Base-by-base conservation (phyloP, 2,888 invertebrate species). In the Calliopum simillimum region DNA sequence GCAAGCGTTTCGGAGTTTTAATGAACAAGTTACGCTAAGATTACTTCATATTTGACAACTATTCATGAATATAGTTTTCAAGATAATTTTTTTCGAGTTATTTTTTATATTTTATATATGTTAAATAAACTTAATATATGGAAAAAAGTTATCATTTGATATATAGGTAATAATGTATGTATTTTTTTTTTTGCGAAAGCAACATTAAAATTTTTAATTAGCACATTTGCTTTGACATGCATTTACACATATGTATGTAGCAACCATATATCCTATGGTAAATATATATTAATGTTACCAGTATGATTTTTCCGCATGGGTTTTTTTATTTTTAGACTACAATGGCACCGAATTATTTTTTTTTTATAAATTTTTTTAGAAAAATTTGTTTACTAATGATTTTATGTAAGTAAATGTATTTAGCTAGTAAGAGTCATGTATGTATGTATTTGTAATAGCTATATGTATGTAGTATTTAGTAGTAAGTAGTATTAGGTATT, bases 251-350 rank as follows among this genome's bases (percentile, higher is more conserved):
- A 33, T n/a, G n/a, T n/a, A n/a, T n/a, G 33, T 5, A 25, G 25
- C 33, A 33, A 33, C 33, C 33, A 33, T 8, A 33, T 33, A 33
- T 33, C 8, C 1, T 53, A 55, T 65, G 44, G 43, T 12, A n/a
- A n/a, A n/a, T n/a, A n/a, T n/a, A n/a, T 33, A 65, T 53, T 23
- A 53, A 51, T 55, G 65, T 46, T 43, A 55, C 55, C n/a, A n/a
- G n/a, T 65, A 55, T 47, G 19, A 47, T 62, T 13, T 23, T 62
- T 14, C 6, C 53, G 53, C 53, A 41, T 53, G 44, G 25, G 5
- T 33, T 33, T 33, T 33, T 33, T 4, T 8, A 33, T 33, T 33
- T 25, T 72, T 49, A 59, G 67, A 70, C 72, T 71, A 79, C 80
- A 2, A 49, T 49, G n/a, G 49, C 6, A 16, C 19, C 79, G 79